phyloP scores from a whole-genome alignment of 2,797 vertebrate genomes.

The Sorex maritimensis region DNA sequence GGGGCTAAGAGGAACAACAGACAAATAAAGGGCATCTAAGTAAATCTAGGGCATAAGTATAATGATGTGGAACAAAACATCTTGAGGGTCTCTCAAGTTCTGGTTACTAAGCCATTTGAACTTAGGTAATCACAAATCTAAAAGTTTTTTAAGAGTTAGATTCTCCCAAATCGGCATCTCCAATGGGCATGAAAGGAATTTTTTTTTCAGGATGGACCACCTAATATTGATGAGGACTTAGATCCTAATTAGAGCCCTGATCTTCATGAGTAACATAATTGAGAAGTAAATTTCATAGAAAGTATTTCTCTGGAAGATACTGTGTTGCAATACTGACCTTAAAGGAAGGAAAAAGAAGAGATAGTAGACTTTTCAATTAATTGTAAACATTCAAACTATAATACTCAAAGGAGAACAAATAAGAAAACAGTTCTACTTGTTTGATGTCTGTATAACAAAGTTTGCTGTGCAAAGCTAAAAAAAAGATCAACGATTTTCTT shows the following conservation, averaged over 20 bases:
- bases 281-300: slow-evolving; percentile 26
- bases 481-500: not conserved
- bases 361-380: not conserved
- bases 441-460: slow-evolving; percentile 11
- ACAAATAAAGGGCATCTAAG: not conserved
- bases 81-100: not conserved
- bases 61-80: not conserved
- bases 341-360: not conserved
- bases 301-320: slow-evolving; percentile 27
- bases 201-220: not conserved
- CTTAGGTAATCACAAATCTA: not conserved
- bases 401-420: not conserved
- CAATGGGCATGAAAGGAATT: not conserved
- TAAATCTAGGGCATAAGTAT: not conserved
- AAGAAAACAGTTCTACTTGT: not conserved
- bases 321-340: not conserved
- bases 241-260: not conserved
- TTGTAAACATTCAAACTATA: not conserved
- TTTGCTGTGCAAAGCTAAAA: not conserved
- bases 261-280: not conserved
- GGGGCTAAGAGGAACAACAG: not conserved
- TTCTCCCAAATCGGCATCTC: not conserved
- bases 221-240: slow-evolving; percentile 12
- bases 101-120: not conserved
- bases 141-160: not conserved